Evolutionary conservation across 2,888 invertebrate genomes (phyloP).

Genomic region (Metellina segmentata): DNA sequence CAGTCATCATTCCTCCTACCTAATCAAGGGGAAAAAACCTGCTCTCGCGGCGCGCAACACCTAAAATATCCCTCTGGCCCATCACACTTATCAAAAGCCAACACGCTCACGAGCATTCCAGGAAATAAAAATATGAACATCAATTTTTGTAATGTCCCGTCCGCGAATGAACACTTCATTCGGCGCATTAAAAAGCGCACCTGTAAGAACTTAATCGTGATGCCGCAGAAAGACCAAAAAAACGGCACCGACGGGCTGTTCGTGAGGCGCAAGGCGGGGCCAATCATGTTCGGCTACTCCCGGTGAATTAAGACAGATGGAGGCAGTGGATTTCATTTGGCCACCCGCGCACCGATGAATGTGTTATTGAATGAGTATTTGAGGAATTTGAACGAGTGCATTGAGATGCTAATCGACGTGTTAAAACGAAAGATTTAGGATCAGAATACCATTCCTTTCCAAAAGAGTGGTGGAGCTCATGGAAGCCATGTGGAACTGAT

Average conservation of each 20-base stretch:
- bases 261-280: slow-evolving; percentile 63
- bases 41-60: background rate
- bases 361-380: too few species aligned
- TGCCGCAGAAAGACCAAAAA: slow-evolving; percentile 6
- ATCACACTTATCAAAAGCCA: slow-evolving; percentile 42
- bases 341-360: too few species aligned
- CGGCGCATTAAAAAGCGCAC: slow-evolving; percentile 57
- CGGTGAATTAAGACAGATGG: slow-evolving; percentile 69
- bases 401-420: too few species aligned
- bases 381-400: too few species aligned
- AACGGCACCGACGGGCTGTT: slow-evolving; percentile 22
- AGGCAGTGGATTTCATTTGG: background rate
- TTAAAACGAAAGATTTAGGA: too few species aligned
- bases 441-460: too few species aligned
- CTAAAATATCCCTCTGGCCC: background rate
- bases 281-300: slow-evolving; percentile 74
- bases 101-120: slow-evolving; percentile 44
- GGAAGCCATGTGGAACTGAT: too few species aligned
- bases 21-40: slow-evolving; percentile 23
- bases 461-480: too few species aligned
- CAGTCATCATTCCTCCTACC: slow-evolving; percentile 23
- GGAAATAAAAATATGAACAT: slow-evolving; percentile 38
- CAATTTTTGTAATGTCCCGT: slow-evolving; percentile 45
- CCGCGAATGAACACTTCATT: slow-evolving; percentile 70
- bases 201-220: slow-evolving; percentile 75